Base-by-base conservation (phyloP, 2,113 vertebrate genomes). In the Phaethon lepturus region DNA sequence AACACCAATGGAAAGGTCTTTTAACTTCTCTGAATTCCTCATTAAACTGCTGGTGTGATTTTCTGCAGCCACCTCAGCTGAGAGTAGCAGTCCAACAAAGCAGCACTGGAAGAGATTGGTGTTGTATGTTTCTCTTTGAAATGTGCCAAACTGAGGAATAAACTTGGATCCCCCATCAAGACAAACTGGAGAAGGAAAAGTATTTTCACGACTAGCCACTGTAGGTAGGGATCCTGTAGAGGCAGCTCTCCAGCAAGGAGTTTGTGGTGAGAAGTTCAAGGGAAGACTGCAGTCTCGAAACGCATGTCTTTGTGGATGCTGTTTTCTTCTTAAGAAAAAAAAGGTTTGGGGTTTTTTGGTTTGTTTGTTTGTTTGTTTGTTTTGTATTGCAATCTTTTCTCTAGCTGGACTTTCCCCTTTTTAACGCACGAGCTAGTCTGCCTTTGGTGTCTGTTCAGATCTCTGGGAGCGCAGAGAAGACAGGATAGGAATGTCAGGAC, bases 1-100 rank as follows among this genome's bases (percentile, higher is more conserved):
- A 96, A 94, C 85, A 88, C 71, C 90, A 82, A 33, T 86, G 91
- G 92, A 96, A 97, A 95, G 72, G 71, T 85, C 94, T 95, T 96
- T 87, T 88, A 94, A 90, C 77, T 85, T 95, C 74, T 91, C 69
- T 64, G 85, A 97, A 91, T 74, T 93, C 80, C 84, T 94, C 69
- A 79, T 97, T 97, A 95, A 97, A 97, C 38, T 53, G 33, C 53
- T 86, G 50, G 58, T 93, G 87, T 86, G 84, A 92, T 85, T 95
- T 93, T 94, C 80, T 90, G 28, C 68, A 81, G 92, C 68, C 82
- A 77, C 67, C 66, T 96, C 81, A 80, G 59, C 55, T 62, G 42
- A 87, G 69, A 76, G 81, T 5, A 91, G 66, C 63, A 49, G 44
- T 45, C 75, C 83, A 92, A 20, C 45, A 93, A 76, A 84, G 88